Evolutionary conservation across 1,140 invertebrate species (phyloP).

Genomic region (Ctenoplectra terminalis): DNA sequence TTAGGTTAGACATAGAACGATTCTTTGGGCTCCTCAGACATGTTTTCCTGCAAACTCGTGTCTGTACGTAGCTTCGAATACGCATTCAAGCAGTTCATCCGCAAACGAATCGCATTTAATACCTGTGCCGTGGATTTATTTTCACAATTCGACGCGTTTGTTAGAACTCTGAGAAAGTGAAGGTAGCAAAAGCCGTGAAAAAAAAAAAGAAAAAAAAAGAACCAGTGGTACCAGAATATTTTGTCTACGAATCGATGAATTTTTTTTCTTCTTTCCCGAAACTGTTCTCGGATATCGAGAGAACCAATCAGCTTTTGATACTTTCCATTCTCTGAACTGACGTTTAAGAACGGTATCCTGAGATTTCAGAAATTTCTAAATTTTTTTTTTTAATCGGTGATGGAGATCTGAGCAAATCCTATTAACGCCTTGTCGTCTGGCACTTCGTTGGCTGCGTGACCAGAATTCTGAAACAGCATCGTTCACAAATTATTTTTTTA

Average conservation of each 20-base stretch:
- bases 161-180: constrained; percentile 43
- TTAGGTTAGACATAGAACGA: no score
- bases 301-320: constrained; percentile 35
- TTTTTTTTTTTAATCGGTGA: constrained; percentile 88
- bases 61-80: constrained; percentile 6
- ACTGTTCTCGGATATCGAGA: constrained; percentile 1
- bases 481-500: no score
- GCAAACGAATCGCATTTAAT: constrained; percentile 24
- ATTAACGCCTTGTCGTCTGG: constrained; percentile 97
- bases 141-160: not conserved
- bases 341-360: constrained; percentile 63
- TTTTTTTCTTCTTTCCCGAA: not conserved
- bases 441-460: constrained; percentile 90
- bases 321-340: constrained; percentile 44
- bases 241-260: constrained; percentile 1
- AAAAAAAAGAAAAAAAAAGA: no score
- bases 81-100: constrained; percentile 58
- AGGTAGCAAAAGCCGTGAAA: constrained; percentile 55
- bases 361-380: constrained; percentile 42
- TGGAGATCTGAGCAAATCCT: constrained; percentile 98
- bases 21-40: not conserved
- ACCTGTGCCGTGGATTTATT: not conserved
- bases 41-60: not conserved
- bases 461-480: constrained; percentile 88
- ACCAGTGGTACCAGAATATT: not conserved